Conservation (phyloP, 1,140 invertebrate genomes). For the Nasonia giraulti region DNA sequence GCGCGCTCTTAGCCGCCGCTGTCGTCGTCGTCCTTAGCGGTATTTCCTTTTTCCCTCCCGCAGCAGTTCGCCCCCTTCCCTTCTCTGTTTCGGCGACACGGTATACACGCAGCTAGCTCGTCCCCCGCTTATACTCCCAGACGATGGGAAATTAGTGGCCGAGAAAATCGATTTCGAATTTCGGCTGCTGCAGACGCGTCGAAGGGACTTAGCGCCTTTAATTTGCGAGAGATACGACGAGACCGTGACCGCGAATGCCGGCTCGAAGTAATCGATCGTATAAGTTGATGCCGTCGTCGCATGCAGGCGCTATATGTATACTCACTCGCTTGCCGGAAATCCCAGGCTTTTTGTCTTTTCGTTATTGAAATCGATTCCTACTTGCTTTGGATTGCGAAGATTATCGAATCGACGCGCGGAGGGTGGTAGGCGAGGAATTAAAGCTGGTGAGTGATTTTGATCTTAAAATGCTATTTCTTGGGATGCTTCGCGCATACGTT, state of each 20-base stretch:
- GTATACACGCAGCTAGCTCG: conserved; percentile 44
- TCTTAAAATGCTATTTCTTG: too few relatives aligned
- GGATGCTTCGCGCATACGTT: too few relatives aligned
- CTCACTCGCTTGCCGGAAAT: background rate
- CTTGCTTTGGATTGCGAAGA: too few relatives aligned
- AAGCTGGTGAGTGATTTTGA: too few relatives aligned
- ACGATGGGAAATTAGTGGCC: conserved; percentile 67
- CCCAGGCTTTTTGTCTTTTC: background rate
- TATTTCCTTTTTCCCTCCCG: too few relatives aligned
- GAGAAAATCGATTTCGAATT: conserved; percentile 65
- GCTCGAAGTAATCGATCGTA: background rate
- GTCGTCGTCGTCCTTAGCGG: background rate
- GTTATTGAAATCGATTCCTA: background rate
- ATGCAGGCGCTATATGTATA: background rate
- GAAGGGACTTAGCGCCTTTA: conserved; percentile 39
- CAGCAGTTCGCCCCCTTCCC: background rate
- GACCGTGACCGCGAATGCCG: background rate
- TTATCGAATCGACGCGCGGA: too few relatives aligned
- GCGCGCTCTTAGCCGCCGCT: background rate
- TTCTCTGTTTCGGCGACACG: background rate
- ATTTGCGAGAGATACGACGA: conserved; percentile 24
- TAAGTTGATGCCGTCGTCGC: background rate
- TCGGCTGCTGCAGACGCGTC: conserved; percentile 47
- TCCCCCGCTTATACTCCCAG: conserved; percentile 19
- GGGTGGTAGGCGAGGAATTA: too few relatives aligned